These are phyloP conservation scores for Diabrotica balteata DNA, from an alignment of 2,888 invertebrate genomes.

Conservation along the genomic window DNA sequence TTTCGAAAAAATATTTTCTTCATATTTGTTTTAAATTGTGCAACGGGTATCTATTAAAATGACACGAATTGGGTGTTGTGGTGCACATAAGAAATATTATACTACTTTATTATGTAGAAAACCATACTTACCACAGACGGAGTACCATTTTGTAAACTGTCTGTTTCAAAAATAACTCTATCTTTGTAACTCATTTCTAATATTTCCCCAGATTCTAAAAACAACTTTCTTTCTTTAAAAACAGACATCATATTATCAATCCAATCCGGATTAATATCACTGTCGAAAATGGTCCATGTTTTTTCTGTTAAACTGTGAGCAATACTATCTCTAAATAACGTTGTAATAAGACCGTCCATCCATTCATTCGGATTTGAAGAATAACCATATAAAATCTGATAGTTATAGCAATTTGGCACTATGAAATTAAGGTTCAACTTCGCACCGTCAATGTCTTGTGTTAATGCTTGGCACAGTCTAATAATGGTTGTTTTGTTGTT, in stretches of 20 bases:
- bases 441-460: constrained; percentile 21
- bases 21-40: too few relatives aligned
- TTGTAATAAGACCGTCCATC: constrained; percentile 82
- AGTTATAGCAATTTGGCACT: constrained; percentile 87
- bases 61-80: too few relatives aligned
- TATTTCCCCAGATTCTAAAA: constrained; percentile 82
- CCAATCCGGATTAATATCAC: constrained; percentile 85
- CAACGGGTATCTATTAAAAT: too few relatives aligned
- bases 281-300: constrained; percentile 91
- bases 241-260: constrained; percentile 85
- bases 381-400: constrained; percentile 86
- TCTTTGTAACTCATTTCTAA: constrained; percentile 75
- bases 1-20: too few relatives aligned
- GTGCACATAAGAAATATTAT: too few relatives aligned
- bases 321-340: constrained; percentile 76
- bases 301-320: constrained; percentile 71
- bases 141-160: constrained; percentile 77
- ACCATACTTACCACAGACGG: constrained; percentile 73
- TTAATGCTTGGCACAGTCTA: constrained; percentile 75
- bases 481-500: constrained; percentile 81
- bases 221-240: constrained; percentile 80
- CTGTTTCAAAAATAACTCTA: constrained; percentile 84
- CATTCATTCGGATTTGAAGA: constrained; percentile 83
- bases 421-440: constrained; percentile 56
- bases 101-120: too few relatives aligned